These are phyloP conservation scores for Agonopterix alstromeriana DNA, from an alignment of 2,888 invertebrate genomes.

Conservation along the genomic window DNA sequence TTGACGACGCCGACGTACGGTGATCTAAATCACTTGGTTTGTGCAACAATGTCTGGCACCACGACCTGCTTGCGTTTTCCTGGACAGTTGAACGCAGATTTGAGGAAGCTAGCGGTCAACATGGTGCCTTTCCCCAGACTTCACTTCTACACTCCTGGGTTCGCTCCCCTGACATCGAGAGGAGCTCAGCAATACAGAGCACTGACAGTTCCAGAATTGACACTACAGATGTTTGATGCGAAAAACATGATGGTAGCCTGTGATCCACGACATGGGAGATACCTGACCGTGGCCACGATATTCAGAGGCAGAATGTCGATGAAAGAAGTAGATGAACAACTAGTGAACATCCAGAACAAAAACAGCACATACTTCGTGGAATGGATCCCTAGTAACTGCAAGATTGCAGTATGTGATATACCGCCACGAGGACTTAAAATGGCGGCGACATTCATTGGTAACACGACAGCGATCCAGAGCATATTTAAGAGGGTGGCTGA, in stretches of 20 bases:
- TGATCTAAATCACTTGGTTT: constrained; percentile 89
- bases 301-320: constrained; percentile 95
- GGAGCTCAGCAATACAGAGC: constrained; percentile 93
- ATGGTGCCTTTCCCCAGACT: constrained; percentile 81
- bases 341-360: constrained; percentile 86
- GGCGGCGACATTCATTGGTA: constrained; percentile 92
- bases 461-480: constrained; percentile 91
- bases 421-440: constrained; percentile 86
- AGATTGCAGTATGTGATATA: constrained; percentile 88
- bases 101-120: constrained; percentile 63
- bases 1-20: constrained; percentile 86
- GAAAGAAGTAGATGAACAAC: constrained; percentile 92
- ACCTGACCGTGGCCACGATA: constrained; percentile 92
- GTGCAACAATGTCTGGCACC: constrained; percentile 90
- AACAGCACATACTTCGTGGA: constrained; percentile 88
- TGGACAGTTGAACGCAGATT: constrained; percentile 65
- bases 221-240: constrained; percentile 79
- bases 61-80: constrained; percentile 86
- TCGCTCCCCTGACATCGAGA: constrained; percentile 84
- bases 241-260: constrained; percentile 93
- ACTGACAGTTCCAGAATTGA: constrained; percentile 93
- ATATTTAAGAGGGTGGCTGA: constrained; percentile 91
- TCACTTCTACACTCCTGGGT: constrained; percentile 77
- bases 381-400: constrained; percentile 88
- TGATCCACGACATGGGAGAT: constrained; percentile 92